Percentiles rank a stretch among this genome's conserved stretches.
These are phyloP conservation scores for Meiosimyza decipiens DNA, from an alignment of 2,888 invertebrate species.

Conservation along the genomic window DNA sequence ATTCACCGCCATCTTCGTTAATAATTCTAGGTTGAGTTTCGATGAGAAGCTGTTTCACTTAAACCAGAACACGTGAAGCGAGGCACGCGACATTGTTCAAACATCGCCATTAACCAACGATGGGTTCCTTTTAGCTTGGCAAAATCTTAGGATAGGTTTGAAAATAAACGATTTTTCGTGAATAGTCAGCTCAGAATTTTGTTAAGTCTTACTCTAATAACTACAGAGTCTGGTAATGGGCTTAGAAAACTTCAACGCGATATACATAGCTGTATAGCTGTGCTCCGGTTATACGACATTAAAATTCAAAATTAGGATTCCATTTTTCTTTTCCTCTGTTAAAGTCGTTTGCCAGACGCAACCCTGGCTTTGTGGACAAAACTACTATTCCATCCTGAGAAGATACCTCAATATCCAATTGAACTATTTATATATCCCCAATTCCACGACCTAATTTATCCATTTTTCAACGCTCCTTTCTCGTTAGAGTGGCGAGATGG, in stretches of 20 bases:
- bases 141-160: not conserved
- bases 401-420: too few relatives aligned
- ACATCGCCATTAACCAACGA: conserved; percentile 6
- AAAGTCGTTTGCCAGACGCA: not conserved
- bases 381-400: not conserved
- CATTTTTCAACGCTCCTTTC: too few relatives aligned
- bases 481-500: too few relatives aligned
- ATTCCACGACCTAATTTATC: too few relatives aligned
- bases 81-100: not conserved
- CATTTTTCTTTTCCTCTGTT: not conserved
- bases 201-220: not conserved
- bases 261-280: not conserved
- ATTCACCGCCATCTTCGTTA: too few relatives aligned
- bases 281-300: not conserved
- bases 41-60: conserved; percentile 18
- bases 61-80: conserved; percentile 4
- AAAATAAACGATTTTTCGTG: conserved; percentile 1
- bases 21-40: too few relatives aligned
- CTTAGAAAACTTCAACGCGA: conserved; percentile 8
- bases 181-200: conserved; percentile 2
- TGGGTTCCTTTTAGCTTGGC: not conserved
- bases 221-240: not conserved
- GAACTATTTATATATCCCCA: too few relatives aligned
- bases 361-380: not conserved
- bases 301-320: not conserved